Base-by-base conservation (phyloP, 1,140 invertebrate genomes). In the Pogonognathellus flavescens region DNA sequence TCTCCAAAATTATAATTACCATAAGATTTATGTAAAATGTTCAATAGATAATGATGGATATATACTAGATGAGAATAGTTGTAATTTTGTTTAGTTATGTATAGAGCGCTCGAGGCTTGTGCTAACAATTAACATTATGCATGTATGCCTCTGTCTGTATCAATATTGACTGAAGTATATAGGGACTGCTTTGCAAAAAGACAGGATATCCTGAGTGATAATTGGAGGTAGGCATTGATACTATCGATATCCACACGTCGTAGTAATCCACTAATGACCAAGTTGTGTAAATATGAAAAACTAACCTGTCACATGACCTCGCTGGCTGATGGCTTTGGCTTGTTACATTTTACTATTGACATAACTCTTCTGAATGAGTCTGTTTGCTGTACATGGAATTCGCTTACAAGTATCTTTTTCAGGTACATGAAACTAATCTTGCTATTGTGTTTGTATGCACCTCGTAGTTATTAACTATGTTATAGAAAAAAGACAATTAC, bases 121-220 rank as follows among this genome's bases (percentile, higher is more conserved):
- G 14, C 11, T 1, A 76, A 11, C 70, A 76, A 31, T 18, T 50
- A 5, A 7, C 31, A 49, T 50, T 10, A 22, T 22, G 62, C 14
- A 50, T 76, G 31, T 31, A 76, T 76, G 31, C 31, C 31, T 41
- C 31, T 41, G 31, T 6, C 31, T 76, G 70, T 50, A 13, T 76
- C 25, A 76, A 76, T 50, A 76, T 76, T 76, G 41, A 31, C 14
- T n/a, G 0, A 76, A 50, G 14, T 76, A n/a, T n/a, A n/a, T n/a
- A n/a, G 41, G 31, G n/a, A 76, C 3, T 76, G 70, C 31, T 76
- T n/a, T 76, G 70, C 66, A 72, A 72, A 72, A 72, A n/a, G 66
- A 20, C 70, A 76, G 70, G 70, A 76, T 49, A 76, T 76, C 70
- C 70, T 14, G 70, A 50, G 6, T 49, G 31, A 41, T 41, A 41